Evolutionary conservation across 2,113 vertebrate species (phyloP), one percentile per base, ranked within the genome.

Genomic region (Notothenia rossii): DNA sequence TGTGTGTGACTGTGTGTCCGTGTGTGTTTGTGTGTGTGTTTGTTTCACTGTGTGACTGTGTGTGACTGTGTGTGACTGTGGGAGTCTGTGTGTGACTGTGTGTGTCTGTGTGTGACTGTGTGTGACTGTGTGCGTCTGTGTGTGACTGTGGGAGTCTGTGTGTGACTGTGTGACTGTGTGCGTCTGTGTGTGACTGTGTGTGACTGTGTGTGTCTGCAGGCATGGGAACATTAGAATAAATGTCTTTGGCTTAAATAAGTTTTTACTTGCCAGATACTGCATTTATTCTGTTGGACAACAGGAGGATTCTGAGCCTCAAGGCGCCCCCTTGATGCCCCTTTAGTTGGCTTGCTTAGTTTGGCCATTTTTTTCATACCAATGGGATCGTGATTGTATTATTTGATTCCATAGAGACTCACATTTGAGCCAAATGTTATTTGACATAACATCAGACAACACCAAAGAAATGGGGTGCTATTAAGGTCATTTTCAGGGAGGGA

Each of bases 221-320:
- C 4, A 6, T 62, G 49, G 72, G 61, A 64, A 51, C 43, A 43
- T 18, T 22, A 49, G 48, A 46, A 2, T 6, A 22, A 10, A 58
- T 46, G 72, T 79, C 72, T 60, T 55, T 72, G 69, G 53, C 20
- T 71, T 76, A 36, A 69, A 65, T 82, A 67, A 29, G 64, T 80
- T 49, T 33, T 64, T 66, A 12, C 36, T 56, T 66, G 58, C 62
- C 43, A 67, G 53, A 18, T 60, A 1, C 69, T 66, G 43, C n/a
- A 6, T 63, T 65, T 40, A 40, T 7, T 7, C 36, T 40, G 36
- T 7, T 40, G 5, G 36, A 40, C 36, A 40, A 7, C 7, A 40
- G 36, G 36, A 40, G 5, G 7, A 40, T 40, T 40, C 36, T 36
- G 5, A 36, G 36, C 36, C 36, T 36, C 33, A 29, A 29, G 29